These are phyloP conservation scores for Mythimna loreyi DNA, from an alignment of 2,888 invertebrate species.

Conservation along the genomic window DNA sequence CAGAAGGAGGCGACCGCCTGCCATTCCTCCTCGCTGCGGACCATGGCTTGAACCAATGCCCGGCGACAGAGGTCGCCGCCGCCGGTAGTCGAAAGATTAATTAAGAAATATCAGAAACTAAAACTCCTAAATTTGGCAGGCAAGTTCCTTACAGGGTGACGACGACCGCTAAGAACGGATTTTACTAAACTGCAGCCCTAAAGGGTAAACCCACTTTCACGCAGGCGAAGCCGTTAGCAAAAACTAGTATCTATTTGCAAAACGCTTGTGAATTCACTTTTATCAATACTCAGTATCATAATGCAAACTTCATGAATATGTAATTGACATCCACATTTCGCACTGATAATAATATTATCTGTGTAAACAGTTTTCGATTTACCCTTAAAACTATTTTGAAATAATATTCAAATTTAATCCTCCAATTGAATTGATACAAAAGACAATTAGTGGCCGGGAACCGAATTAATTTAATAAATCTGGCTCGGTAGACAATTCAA, in stretches of 20 bases:
- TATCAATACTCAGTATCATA: conserved; percentile 13
- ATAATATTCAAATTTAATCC: conserved; percentile 72
- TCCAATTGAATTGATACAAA: conserved; percentile 74
- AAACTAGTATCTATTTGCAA: conserved; percentile 23
- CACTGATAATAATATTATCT: conserved; percentile 29
- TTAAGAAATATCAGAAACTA: no score
- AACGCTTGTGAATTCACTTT: neutral
- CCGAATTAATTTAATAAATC: conserved; percentile 75
- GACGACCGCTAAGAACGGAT: no score
- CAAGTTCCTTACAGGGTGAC: no score
- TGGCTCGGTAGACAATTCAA: conserved; percentile 69
- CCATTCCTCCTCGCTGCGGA: no score
- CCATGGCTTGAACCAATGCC: no score
- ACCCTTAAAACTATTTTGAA: conserved; percentile 54
- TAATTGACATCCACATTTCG: conserved; percentile 22
- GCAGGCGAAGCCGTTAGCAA: no score
- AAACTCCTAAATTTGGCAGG: no score
- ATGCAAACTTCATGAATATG: conserved; percentile 18
- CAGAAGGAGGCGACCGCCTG: no score
- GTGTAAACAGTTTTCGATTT: conserved; percentile 35
- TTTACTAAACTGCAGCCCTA: no score
- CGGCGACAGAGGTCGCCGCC: no score
- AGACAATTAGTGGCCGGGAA: conserved; percentile 73
- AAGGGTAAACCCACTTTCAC: no score
- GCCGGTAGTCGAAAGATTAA: no score